Percentiles rank a stretch among this genome's conserved stretches.
These are phyloP conservation scores for Agriopis marginaria DNA, from an alignment of 2,888 invertebrate genomes.

Conservation along the genomic window DNA sequence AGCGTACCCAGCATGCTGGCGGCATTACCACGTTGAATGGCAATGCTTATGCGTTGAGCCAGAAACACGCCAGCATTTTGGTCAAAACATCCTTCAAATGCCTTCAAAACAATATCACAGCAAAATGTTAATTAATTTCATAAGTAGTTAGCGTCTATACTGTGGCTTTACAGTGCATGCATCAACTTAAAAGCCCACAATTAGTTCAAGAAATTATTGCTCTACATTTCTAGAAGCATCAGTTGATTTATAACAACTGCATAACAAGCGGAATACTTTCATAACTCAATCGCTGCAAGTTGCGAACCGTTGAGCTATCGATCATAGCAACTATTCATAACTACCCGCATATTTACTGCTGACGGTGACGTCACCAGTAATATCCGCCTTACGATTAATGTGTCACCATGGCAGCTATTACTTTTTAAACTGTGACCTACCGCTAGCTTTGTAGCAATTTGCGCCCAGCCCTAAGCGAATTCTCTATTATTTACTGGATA, in stretches of 20 bases:
- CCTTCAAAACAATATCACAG: no score
- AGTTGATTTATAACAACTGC: slow-evolving; percentile 51
- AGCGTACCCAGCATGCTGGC: no score
- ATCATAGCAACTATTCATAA: slow-evolving; percentile 69
- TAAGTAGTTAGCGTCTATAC: background rate
- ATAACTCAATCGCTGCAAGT: slow-evolving; percentile 69
- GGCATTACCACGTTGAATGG: no score
- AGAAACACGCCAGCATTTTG: no score
- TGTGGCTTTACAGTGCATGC: background rate
- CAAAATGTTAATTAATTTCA: no score
- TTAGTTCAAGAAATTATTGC: slow-evolving; percentile 9
- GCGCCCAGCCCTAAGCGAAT: background rate
- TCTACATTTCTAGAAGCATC: slow-evolving; percentile 21
- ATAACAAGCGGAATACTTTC: slow-evolving; percentile 64
- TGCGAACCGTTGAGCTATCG: slow-evolving; percentile 65
- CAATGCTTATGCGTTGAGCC: no score
- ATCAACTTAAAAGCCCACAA: background rate
- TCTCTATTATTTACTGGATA: background rate
- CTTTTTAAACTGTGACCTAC: background rate
- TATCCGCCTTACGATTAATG: slow-evolving; percentile 69
- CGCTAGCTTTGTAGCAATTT: background rate
- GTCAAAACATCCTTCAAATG: no score
- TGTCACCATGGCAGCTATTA: slow-evolving; percentile 46
- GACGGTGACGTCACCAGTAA: slow-evolving; percentile 75
- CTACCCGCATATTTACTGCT: slow-evolving; percentile 72